These are phyloP conservation scores for Tadarida brasiliensis DNA, from an alignment of 2,797 vertebrate species.

Conservation along the genomic window DNA sequence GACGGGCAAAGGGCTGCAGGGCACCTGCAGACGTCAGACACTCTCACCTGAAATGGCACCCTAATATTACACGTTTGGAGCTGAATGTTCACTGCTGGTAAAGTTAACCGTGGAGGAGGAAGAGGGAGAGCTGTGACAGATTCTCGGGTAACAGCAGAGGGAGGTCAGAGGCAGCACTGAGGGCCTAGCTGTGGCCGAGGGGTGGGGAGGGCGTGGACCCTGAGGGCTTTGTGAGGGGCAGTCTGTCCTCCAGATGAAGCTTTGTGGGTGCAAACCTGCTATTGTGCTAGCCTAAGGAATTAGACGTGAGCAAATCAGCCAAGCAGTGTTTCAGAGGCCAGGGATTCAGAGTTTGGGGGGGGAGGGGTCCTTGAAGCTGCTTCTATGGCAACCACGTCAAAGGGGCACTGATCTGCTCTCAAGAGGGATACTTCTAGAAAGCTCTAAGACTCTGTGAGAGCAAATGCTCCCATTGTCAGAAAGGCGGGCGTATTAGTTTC, in stretches of 20 bases:
- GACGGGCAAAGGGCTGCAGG: neutral
- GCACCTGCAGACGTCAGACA: neutral
- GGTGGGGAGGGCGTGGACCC: neutral
- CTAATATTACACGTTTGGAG: neutral
- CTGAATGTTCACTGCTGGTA: neutral
- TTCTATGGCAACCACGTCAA: neutral
- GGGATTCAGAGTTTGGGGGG: neutral
- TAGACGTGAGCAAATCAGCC: neutral
- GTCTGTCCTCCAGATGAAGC: neutral
- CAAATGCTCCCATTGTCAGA: neutral
- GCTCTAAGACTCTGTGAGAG: neutral
- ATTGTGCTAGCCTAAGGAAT: neutral
- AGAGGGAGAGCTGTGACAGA: neutral
- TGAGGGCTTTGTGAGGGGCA: neutral
- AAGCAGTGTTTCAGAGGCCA: accelerated
- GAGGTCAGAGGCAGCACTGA: neutral
- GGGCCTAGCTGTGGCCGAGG: no score
- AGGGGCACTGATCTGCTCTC: neutral
- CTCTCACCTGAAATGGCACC: neutral
- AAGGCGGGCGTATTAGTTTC: neutral
- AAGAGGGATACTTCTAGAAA: neutral
- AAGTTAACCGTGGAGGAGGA: neutral
- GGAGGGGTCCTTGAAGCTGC: neutral
- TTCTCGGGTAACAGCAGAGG: accelerated
- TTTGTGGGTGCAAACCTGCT: neutral